Percentiles rank a stretch among this genome's conserved stretches.
These are phyloP conservation scores for Propithecus coquereli DNA, from an alignment of 2,113 vertebrate species.

Conservation along the genomic window DNA sequence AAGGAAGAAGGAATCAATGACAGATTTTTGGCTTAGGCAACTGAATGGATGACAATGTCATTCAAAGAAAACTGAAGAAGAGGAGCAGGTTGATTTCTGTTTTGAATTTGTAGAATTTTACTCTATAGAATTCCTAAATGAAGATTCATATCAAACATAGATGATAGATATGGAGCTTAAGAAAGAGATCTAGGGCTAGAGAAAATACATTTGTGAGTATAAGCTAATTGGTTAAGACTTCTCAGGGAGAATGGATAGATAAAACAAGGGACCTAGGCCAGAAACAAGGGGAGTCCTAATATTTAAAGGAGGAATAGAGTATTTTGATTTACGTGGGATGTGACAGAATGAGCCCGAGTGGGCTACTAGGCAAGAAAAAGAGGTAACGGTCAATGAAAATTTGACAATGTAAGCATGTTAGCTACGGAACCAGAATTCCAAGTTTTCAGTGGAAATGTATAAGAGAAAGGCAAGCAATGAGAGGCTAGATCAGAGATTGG, in stretches of 20 bases:
- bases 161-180: neutral
- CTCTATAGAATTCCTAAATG: neutral
- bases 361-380: neutral
- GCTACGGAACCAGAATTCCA: neutral
- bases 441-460: neutral
- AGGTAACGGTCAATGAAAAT: neutral
- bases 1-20: neutral
- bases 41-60: neutral
- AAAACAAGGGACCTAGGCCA: neutral
- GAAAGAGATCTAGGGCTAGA: neutral
- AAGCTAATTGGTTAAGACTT: neutral
- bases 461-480: neutral
- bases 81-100: neutral
- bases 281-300: neutral
- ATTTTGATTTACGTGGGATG: neutral
- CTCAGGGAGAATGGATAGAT: neutral
- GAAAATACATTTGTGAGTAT: neutral
- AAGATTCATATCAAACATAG: neutral
- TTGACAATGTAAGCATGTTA: neutral
- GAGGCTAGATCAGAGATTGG: neutral
- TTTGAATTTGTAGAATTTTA: constrained; percentile 5
- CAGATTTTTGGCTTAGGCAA: neutral
- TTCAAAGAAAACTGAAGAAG: constrained; percentile 15
- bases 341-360: neutral
- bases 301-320: neutral